Evolutionary conservation across 1,140 invertebrate species (phyloP).

Genomic region (Drosophila melanica): DNA sequence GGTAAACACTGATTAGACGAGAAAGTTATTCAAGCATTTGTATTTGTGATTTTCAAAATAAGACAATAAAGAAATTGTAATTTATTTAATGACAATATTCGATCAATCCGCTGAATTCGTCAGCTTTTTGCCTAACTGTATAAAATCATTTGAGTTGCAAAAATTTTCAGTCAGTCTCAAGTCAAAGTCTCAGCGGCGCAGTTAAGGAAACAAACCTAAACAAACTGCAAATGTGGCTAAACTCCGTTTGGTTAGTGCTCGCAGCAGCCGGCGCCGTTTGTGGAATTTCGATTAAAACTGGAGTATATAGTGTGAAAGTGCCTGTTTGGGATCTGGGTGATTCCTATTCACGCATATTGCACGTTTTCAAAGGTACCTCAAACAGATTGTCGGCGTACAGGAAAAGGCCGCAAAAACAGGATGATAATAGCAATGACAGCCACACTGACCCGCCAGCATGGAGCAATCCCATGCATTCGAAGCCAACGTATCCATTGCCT

Average conservation of each 20-base stretch:
- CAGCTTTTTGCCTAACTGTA: background rate
- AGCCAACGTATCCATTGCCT: background rate
- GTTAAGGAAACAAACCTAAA: background rate
- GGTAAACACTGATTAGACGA: background rate
- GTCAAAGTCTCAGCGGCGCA: background rate
- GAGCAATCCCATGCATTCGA: background rate
- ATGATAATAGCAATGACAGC: background rate
- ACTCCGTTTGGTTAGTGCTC: background rate
- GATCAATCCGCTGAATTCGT: background rate
- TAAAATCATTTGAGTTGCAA: background rate
- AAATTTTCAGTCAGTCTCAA: background rate
- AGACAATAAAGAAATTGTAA: conserved; percentile 8
- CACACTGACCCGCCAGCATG: background rate
- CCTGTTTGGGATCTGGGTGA: conserved; percentile 5
- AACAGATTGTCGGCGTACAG: background rate
- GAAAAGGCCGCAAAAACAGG: background rate
- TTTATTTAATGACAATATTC: conserved; percentile 1
- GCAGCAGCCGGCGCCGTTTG: background rate
- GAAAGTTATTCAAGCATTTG: conserved; percentile 10
- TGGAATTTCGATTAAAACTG: background rate
- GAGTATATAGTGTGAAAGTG: background rate
- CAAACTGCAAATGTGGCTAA: background rate
- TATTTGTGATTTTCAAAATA: conserved; percentile 21
- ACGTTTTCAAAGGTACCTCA: background rate
- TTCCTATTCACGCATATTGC: background rate